Evolutionary conservation across 2,797 vertebrate genomes (phyloP), one percentile per base, ranked within the genome.

Genomic region (Micrastur ruficollis): DNA sequence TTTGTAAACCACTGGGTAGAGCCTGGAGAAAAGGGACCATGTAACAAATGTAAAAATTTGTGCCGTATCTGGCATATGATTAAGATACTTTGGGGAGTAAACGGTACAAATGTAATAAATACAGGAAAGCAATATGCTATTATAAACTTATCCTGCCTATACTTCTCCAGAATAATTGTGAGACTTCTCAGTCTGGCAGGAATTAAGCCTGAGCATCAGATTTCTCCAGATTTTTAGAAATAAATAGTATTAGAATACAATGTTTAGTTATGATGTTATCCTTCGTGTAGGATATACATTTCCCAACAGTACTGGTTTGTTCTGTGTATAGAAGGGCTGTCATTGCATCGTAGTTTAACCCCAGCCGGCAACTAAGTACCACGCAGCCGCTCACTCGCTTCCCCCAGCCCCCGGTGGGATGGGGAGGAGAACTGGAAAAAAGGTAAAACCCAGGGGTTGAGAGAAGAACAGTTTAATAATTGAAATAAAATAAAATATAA

Each of bases 331-430:
- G 49, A 31, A 34, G 34, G 47, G 46, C 21, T 42, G 16, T 42
- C 42, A 42, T 42, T 42, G 42, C 61, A 32, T 56, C 61, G 47
- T 83, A 53, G 42, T 50, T 88, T 67, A 55, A 58, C 63, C 70
- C 56, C 0, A 1, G 53, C 61, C 32, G 23, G 66, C 59, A 67
- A 2, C 12, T 16, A 11, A 66, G 34, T 32, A 22, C 12, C 0
- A 0, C 23, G 27, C 40, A 72, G 46, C 26, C n/a, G 34, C 46
- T 40, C 11, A 19, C 52, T 73, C 25, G 34, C 62, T 50, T 19
- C 5, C 40, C 42, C 42, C 42, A 42, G 42, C 58, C 62, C 23
- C 44, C 15, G 55, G 32, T 2, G 1, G 1, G 0, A 8, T 2
- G 0, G 20, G 47, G 47, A 66, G 40, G 27, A 67, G 47, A 83